Base-by-base conservation (phyloP, 2,888 invertebrate genomes). In the Ochlodes sylvanus region DNA sequence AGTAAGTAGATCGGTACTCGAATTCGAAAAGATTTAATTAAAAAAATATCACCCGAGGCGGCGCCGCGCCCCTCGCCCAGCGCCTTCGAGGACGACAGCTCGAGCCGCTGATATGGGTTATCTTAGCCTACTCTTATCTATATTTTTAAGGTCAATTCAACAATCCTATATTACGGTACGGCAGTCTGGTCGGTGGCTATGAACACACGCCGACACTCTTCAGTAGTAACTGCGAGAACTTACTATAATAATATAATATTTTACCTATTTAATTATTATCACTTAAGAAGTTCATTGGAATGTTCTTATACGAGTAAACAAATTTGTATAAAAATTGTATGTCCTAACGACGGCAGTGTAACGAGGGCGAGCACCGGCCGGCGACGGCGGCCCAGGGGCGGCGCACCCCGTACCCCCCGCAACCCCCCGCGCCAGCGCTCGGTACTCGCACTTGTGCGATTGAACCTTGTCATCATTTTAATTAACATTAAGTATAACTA, bases 81-180 rank as follows among this genome's bases (percentile, higher is more conserved):
- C 27, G 27, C n/a, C n/a, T n/a, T n/a, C n/a, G n/a, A n/a, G n/a
- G n/a, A n/a, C 3, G 27, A 42, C 10, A 14, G 10, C 52, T 68
- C 56, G 17, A 34, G 34, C 7, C 44, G 57, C 64, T 72, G 73
- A 73, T 73, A 73, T 73, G 73, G 67, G 66, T 70, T 52, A 54
- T 67, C 70, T 69, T 71, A 72, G 42, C 15, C 63, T 63, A 69
- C 41, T 66, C 44, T 10, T 69, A 67, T 57, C 65, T 70, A 71
- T 70, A 65, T 71, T 65, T 70, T 69, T 55, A 55, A 58, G 63
- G 64, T 60, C 57, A 62, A 47, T 62, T 63, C 69, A 71, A 70
- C 65, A 68, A 69, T 60, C 65, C 64, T 69, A 68, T 60, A 61
- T 68, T 68, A 73, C 71, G 69, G 73, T 72, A 75, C 70, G 75